Evolutionary conservation across 2,888 invertebrate species (phyloP).

Genomic region (Aphodius sticticus): DNA sequence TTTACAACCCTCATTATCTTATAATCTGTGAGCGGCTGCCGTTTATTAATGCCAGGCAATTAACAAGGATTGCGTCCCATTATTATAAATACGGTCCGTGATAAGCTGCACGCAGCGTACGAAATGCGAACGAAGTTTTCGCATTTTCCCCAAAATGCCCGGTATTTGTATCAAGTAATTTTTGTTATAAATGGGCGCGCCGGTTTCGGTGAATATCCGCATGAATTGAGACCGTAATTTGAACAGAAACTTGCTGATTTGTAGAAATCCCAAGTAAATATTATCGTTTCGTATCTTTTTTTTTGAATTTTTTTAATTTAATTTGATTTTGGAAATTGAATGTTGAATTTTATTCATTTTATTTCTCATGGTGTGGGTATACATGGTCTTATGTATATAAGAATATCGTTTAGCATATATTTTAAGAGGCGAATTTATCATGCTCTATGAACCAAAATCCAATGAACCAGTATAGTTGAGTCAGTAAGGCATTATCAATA

Average conservation of each 20-base stretch:
- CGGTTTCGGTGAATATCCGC: neutral
- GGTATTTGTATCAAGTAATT: neutral
- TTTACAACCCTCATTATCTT: slow-evolving; percentile 34
- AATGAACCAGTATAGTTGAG: too few species aligned
- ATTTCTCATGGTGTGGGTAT: too few species aligned
- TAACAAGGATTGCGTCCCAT: slow-evolving; percentile 27
- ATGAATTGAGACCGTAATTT: neutral
- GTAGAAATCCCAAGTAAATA: neutral
- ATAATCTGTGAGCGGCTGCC: slow-evolving; percentile 31
- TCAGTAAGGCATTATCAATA: too few species aligned
- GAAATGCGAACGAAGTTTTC: neutral
- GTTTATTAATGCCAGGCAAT: slow-evolving; percentile 36
- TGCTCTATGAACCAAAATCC: too few species aligned
- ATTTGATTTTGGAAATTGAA: too few species aligned
- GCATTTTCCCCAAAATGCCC: neutral
- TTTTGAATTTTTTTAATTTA: too few species aligned
- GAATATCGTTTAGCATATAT: too few species aligned
- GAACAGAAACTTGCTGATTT: neutral
- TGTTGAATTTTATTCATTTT: too few species aligned
- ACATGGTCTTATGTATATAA: too few species aligned
- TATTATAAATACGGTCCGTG: neutral
- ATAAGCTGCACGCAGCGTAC: neutral
- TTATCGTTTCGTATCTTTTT: too few species aligned
- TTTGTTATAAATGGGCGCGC: neutral
- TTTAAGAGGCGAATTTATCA: too few species aligned